Evolutionary conservation across 2,113 vertebrate species (phyloP).

Genomic region (Noturus placidus): DNA sequence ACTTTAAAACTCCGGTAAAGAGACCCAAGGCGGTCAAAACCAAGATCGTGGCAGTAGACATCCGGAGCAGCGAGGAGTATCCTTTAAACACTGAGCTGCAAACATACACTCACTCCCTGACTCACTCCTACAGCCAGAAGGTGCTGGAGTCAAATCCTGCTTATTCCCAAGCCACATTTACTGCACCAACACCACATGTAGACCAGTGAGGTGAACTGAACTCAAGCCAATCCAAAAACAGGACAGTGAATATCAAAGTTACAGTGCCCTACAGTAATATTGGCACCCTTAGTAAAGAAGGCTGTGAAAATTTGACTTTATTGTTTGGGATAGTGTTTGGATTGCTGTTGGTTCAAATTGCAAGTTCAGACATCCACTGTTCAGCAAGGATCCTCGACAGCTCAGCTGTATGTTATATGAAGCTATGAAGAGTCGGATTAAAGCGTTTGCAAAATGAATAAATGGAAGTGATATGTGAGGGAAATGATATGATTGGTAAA

Average conservation of each 20-base stretch:
- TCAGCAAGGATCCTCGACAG: neutral
- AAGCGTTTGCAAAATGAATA: neutral
- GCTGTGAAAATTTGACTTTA: too few species aligned
- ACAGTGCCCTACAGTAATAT: too few species aligned
- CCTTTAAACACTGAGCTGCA: conserved; percentile 71
- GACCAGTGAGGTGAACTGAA: neutral
- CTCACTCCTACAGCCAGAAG: neutral
- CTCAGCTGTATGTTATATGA: neutral
- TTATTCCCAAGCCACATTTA: neutral
- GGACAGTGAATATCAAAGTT: neutral
- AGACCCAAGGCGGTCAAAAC: conserved; percentile 86
- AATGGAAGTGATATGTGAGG: neutral
- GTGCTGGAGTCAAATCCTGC: neutral
- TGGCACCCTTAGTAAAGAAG: too few species aligned
- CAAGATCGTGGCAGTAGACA: conserved; percentile 91
- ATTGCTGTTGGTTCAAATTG: neutral
- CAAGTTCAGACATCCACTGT: neutral
- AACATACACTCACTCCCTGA: neutral
- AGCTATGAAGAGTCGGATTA: neutral
- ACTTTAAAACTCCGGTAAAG: conserved; percentile 81
- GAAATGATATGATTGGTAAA: neutral
- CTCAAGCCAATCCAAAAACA: neutral
- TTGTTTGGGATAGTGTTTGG: neutral
- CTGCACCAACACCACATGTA: neutral
- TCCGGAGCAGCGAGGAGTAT: conserved; percentile 94